Evolutionary conservation across 2,888 invertebrate species (phyloP).

Genomic region (Toxonevra muliebris): DNA sequence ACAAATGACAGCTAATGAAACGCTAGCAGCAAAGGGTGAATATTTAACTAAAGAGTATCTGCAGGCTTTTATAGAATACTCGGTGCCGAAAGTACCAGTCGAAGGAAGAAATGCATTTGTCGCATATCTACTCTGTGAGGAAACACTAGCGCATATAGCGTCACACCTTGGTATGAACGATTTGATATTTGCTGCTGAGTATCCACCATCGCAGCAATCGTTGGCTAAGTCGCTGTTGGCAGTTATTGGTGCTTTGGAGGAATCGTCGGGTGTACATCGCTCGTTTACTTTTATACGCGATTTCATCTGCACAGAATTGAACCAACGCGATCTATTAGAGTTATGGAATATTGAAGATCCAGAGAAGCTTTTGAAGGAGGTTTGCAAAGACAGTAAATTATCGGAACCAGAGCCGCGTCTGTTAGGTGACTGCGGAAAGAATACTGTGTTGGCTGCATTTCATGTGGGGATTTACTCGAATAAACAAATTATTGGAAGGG

Average conservation of each 20-base stretch:
- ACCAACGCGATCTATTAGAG: slow-evolving; percentile 85
- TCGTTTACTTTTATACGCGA: slow-evolving; percentile 85
- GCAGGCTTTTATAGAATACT: slow-evolving; percentile 73
- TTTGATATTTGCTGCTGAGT: slow-evolving; percentile 80
- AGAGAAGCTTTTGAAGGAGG: slow-evolving; percentile 72
- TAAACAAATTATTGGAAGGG: slow-evolving; percentile 81
- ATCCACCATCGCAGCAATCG: slow-evolving; percentile 67
- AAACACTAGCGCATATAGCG: slow-evolving; percentile 76
- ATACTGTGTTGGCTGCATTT: slow-evolving; percentile 84
- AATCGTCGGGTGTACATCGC: slow-evolving; percentile 72
- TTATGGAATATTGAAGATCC: slow-evolving; percentile 86
- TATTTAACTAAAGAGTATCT: slow-evolving; percentile 74
- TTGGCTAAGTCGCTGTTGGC: slow-evolving; percentile 82
- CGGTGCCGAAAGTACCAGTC: slow-evolving; percentile 77
- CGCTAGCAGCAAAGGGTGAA: slow-evolving; percentile 75
- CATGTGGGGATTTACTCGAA: slow-evolving; percentile 89
- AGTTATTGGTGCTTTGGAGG: slow-evolving; percentile 78
- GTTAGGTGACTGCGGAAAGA: slow-evolving; percentile 79
- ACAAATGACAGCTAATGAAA: slow-evolving; percentile 73
- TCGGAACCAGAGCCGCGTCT: slow-evolving; percentile 79
- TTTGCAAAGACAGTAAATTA: slow-evolving; percentile 71
- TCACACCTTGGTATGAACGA: slow-evolving; percentile 83
- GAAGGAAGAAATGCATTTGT: slow-evolving; percentile 78
- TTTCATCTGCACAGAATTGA: slow-evolving; percentile 84
- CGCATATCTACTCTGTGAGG: slow-evolving; percentile 64